These are phyloP conservation scores for Catagonus wagneri DNA, from an alignment of 2,113 vertebrate genomes.

Conservation along the genomic window DNA sequence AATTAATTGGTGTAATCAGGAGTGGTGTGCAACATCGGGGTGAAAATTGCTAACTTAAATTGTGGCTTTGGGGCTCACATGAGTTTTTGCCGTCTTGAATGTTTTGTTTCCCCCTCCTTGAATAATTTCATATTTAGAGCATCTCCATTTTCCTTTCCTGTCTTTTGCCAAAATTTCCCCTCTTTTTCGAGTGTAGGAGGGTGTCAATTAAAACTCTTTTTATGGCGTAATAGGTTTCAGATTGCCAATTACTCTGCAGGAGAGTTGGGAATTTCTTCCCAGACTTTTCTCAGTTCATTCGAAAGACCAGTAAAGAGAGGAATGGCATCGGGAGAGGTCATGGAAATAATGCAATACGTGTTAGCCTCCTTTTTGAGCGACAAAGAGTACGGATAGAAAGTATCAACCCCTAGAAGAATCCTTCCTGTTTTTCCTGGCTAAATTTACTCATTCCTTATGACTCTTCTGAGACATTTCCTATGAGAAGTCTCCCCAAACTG, in stretches of 20 bases:
- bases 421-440: not conserved
- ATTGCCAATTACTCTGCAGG: not conserved
- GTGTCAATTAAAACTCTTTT: constrained; percentile 35
- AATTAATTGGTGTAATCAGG: constrained; percentile 78
- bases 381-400: not conserved
- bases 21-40: constrained; percentile 53
- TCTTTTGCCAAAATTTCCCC: not conserved
- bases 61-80: constrained; percentile 66
- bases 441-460: not conserved
- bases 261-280: not conserved
- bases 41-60: constrained; percentile 70
- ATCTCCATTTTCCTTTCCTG: not conserved
- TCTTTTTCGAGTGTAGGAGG: not conserved
- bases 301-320: not conserved
- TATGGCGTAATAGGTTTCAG: not conserved
- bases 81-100: constrained; percentile 36
- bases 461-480: not conserved
- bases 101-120: not conserved
- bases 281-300: not conserved
- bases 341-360: not conserved
- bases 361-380: not conserved
- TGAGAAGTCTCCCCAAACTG: not conserved
- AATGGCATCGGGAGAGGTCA: not conserved
- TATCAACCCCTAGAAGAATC: not conserved
- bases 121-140: not conserved